Conservation (phyloP, 2,888 invertebrate species). For the Subacronicta megacephala region DNA sequence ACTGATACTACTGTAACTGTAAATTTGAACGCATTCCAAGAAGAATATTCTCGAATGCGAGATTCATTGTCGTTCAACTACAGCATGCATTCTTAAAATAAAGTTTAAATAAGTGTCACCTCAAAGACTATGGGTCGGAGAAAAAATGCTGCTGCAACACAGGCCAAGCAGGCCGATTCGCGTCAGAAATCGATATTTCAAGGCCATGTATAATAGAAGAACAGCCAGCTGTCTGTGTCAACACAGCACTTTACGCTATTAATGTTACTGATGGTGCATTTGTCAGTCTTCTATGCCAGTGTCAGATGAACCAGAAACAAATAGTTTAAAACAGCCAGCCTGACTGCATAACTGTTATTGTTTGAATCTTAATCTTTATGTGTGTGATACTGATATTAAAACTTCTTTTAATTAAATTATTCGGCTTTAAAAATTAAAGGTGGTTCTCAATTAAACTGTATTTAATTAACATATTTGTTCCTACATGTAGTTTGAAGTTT, state of each 20-base stretch:
- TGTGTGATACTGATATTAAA: no score
- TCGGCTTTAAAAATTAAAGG: no score
- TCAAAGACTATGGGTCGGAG: neutral
- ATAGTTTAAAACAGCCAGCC: no score
- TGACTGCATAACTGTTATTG: no score
- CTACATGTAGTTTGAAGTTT: no score
- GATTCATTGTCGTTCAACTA: conserved; percentile 10
- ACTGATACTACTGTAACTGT: conserved; percentile 4
- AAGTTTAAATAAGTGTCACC: conserved; percentile 2
- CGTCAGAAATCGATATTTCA: conserved; percentile 47
- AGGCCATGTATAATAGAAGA: conserved; percentile 25
- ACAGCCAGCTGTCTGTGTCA: conserved; percentile 13
- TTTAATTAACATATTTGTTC: no score
- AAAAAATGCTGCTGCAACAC: conserved; percentile 8
- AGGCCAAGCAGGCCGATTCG: conserved; percentile 13
- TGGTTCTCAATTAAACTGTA: no score
- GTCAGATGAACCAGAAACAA: neutral
- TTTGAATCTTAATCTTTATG: no score
- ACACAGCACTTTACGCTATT: conserved; percentile 5
- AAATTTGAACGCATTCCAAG: conserved; percentile 44
- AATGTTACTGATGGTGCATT: conserved; percentile 20
- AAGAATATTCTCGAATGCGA: conserved; percentile 18
- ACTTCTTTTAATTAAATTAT: no score
- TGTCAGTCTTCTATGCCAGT: conserved; percentile 15
- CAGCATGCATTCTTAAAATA: conserved; percentile 28